Evolutionary conservation across 2,888 invertebrate species (phyloP).

Genomic region (Amphiduros pacificus): DNA sequence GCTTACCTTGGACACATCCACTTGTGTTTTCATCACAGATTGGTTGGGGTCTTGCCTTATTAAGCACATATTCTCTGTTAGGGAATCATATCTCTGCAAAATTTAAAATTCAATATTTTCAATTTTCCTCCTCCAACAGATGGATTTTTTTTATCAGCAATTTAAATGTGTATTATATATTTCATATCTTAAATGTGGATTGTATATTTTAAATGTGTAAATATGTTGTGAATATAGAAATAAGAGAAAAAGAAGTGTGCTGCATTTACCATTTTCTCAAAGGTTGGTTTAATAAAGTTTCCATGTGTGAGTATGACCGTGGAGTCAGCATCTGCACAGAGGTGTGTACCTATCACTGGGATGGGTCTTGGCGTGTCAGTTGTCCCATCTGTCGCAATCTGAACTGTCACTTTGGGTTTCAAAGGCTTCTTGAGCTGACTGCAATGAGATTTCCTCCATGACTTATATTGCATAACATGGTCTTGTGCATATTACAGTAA

Average conservation of each 20-base stretch:
- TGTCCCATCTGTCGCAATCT: constrained; percentile 38
- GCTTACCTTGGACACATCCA: constrained; percentile 38
- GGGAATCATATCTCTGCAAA: constrained; percentile 35
- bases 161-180: not conserved
- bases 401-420: constrained; percentile 43
- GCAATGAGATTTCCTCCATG: too few species aligned
- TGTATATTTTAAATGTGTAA: not conserved
- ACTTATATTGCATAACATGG: too few species aligned
- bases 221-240: not conserved
- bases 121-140: not conserved
- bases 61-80: constrained; percentile 37
- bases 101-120: not conserved
- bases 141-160: not conserved
- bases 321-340: constrained; percentile 45
- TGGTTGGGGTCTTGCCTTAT: constrained; percentile 38
- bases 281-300: constrained; percentile 64
- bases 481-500: too few species aligned
- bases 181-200: too few species aligned
- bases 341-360: constrained; percentile 41
- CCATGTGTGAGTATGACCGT: constrained; percentile 68
- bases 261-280: constrained; percentile 65
- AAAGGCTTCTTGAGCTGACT: constrained; percentile 51
- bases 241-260: too few species aligned
- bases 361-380: constrained; percentile 36
- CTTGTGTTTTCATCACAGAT: constrained; percentile 29